These are phyloP conservation scores for Lymantria monacha DNA, from an alignment of 2,888 invertebrate species.

Conservation along the genomic window DNA sequence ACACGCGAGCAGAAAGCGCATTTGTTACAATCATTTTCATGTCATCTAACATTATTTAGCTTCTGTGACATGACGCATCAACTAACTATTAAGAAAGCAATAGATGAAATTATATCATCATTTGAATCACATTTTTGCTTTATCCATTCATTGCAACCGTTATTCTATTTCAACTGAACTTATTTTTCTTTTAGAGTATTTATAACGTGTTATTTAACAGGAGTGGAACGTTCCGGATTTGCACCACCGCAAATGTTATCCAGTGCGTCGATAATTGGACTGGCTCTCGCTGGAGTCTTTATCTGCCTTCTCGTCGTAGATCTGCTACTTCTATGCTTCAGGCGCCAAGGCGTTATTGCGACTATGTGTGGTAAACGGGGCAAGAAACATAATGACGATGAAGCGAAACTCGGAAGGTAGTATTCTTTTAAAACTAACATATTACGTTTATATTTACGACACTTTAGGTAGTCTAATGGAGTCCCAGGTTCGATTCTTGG, in stretches of 20 bases:
- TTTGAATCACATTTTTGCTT: conserved; percentile 23
- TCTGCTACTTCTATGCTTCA: conserved; percentile 88
- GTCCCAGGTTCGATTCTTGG: too few relatives aligned
- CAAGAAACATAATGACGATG: conserved; percentile 89
- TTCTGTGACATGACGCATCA: conserved; percentile 70
- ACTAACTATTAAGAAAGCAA: conserved; percentile 68
- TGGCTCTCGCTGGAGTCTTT: conserved; percentile 91
- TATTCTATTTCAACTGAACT: conserved; percentile 63
- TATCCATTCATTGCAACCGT: conserved; percentile 17
- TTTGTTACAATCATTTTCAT: conserved; percentile 70
- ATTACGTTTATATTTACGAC: neutral
- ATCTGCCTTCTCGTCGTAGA: conserved; percentile 92
- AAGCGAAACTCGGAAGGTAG: conserved; percentile 92
- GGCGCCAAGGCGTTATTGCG: conserved; percentile 86
- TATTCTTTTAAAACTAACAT: neutral
- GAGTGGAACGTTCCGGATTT: conserved; percentile 72
- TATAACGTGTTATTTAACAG: conserved; percentile 51
- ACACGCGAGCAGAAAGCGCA: conserved; percentile 46
- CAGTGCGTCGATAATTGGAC: conserved; percentile 90
- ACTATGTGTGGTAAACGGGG: conserved; percentile 85
- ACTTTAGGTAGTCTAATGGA: too few relatives aligned
- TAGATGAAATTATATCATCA: too few relatives aligned
- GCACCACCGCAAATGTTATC: conserved; percentile 82
- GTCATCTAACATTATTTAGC: conserved; percentile 73
- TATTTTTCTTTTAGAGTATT: conserved; percentile 8